Base-by-base conservation (phyloP, 37 sponge, comb jelly and placozoan species). In the Agelas oroides region DNA sequence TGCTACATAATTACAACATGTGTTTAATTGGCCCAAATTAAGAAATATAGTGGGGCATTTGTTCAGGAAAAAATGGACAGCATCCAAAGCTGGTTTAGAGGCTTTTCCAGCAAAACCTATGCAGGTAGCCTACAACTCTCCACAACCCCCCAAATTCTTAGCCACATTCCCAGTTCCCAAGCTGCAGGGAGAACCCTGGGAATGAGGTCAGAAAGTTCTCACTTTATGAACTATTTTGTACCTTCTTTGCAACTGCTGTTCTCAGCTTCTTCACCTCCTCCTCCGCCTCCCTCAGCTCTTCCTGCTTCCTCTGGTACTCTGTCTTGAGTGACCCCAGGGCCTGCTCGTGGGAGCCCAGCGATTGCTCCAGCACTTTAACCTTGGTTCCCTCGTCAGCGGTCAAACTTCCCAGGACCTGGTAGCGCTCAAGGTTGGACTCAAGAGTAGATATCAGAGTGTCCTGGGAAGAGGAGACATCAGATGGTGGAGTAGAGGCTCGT, bases 11-110 rank as follows among this genome's bases (percentile, higher is more conserved):
- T 12, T 8, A 46, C 3, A 8, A 46, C n/a, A n/a, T n/a, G n/a
- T n/a, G n/a, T n/a, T n/a, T n/a, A n/a, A n/a, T n/a, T n/a, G n/a
- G n/a, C n/a, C n/a, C n/a, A n/a, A 19, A 36, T 75, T 30, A 82
- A 71, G 24, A 82, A 82, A 38, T 82, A 82, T 36, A 31, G 28
- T 33, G 73, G 73, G n/a, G 83, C 83, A 71, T 82, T 72, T 38
- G 24, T 32, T n/a, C 58, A 72, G 73, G 71, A 71, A 70, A 72
- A 34, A 27, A 36, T 82, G 83, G 83, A 72, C 73, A 34, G 83
- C 36, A 18, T 39, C 71, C 24, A 69, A 71, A 57, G 30, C 28
- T 18, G 46, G 31, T 38, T 66, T 67, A 31, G 27, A 25, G n/a
- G 53, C 30, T n/a, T 76, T 79, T 70, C 83, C 83, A 15, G 73